These are phyloP conservation scores for Scaptomyza polygonia DNA, from an alignment of 2,888 invertebrate genomes.

Conservation along the genomic window DNA sequence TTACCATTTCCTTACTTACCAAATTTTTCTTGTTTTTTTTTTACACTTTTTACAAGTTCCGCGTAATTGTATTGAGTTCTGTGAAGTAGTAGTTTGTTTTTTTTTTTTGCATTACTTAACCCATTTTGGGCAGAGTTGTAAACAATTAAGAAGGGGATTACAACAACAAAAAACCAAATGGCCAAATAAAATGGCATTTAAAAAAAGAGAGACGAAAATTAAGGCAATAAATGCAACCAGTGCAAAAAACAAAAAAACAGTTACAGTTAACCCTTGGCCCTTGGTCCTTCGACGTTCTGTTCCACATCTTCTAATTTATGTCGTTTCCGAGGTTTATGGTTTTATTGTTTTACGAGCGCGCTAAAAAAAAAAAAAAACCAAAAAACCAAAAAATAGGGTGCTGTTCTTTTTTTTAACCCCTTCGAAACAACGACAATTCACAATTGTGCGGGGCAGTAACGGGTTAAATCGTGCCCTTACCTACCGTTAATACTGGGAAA, in stretches of 20 bases:
- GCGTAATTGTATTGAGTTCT: constrained; percentile 42
- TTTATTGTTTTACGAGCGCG: constrained; percentile 75
- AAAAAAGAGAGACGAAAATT: constrained; percentile 23
- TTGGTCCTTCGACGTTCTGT: constrained; percentile 62
- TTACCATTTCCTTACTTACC: constrained; percentile 16
- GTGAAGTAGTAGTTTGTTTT: constrained; percentile 42
- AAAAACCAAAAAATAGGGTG: constrained; percentile 35
- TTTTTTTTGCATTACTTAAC: constrained; percentile 67
- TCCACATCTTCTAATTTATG: constrained; percentile 74
- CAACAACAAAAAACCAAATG: constrained; percentile 7
- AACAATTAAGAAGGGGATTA: constrained; percentile 4
- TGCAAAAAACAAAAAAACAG: constrained; percentile 9
- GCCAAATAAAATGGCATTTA: constrained; percentile 38
- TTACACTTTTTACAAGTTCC: constrained; percentile 52
- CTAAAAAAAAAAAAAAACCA: constrained; percentile 28
- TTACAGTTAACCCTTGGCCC: constrained; percentile 66
- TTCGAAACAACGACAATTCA: constrained; percentile 64
- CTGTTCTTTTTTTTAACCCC: constrained; percentile 61
- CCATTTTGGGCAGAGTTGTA: constrained; percentile 66
- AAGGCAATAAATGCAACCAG: constrained; percentile 28
- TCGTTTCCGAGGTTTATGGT: constrained; percentile 66
- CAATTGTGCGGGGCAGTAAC: constrained; percentile 62
- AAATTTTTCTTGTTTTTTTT: too few species aligned
- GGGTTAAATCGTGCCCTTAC: constrained; percentile 61
- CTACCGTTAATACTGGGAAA: constrained; percentile 60